A percentile compares a stretch with the other conserved stretches of the same genome.
These are phyloP conservation scores for Caerostris extrusa DNA, from an alignment of 1,140 invertebrate genomes.

Conservation along the genomic window DNA sequence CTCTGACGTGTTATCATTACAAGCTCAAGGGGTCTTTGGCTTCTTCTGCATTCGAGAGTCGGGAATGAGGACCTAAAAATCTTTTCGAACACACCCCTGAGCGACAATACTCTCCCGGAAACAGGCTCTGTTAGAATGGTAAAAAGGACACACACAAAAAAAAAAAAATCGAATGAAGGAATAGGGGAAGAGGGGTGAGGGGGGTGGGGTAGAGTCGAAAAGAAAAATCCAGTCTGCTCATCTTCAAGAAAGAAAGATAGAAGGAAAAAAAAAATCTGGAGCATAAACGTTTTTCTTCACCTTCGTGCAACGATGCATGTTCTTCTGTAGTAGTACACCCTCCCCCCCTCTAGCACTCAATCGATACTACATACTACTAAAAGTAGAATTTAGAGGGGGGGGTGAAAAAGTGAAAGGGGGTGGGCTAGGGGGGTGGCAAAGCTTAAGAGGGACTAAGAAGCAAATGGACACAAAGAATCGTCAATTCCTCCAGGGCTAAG, in stretches of 20 bases:
- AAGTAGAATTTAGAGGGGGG: background rate
- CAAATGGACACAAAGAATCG: slow-evolving; percentile 71
- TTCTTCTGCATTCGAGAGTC: slow-evolving; percentile 10
- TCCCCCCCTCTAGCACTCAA: background rate
- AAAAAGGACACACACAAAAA: no score
- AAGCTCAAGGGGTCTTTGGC: slow-evolving; percentile 29
- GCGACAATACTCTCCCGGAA: slow-evolving; percentile 42
- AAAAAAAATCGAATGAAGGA: no score
- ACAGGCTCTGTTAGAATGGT: background rate
- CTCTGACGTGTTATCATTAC: slow-evolving; percentile 6
- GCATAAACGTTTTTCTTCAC: slow-evolving; percentile 59
- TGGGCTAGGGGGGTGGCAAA: background rate
- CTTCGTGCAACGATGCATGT: slow-evolving; percentile 44
- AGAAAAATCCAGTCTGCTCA: slow-evolving; percentile 36
- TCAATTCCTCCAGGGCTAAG: slow-evolving; percentile 59
- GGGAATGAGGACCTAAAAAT: slow-evolving; percentile 47
- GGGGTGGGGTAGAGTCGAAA: background rate
- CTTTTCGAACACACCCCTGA: slow-evolving; percentile 47
- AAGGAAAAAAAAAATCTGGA: background rate
- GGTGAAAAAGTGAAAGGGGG: background rate
- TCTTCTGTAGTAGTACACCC: background rate
- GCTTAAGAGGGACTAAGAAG: slow-evolving; percentile 64
- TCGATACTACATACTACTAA: slow-evolving; percentile 37
- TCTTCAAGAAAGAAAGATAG: slow-evolving; percentile 33
- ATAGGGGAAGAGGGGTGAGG: background rate